Base-by-base conservation (phyloP, 2,113 vertebrate species). In the Aldabrachelys gigantea region DNA sequence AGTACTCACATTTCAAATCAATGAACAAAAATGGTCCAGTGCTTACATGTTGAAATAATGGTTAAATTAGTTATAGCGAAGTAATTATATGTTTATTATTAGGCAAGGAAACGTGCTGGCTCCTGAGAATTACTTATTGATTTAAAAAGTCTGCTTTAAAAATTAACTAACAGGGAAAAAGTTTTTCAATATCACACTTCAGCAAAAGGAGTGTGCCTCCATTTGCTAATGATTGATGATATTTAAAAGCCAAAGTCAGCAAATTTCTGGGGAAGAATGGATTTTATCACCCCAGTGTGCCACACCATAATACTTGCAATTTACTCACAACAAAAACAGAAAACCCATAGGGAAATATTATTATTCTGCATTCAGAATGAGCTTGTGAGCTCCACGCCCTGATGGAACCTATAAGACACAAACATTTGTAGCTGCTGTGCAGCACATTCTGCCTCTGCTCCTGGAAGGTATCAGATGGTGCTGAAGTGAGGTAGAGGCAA, bases 131-230 rank as follows among this genome's bases (percentile, higher is more conserved):
- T 72, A 87, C 72, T 75, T 75, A 41, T 76, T 11, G 84, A 31
- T 65, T 53, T 59, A 75, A 80, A 90, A 90, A 83, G 19, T 29
- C 62, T 84, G n/a, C 65, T 95, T 88, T 29, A 84, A 91, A 94
- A 96, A 86, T 54, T 13, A 62, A 62, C 59, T 31, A 69, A 69
- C 35, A 69, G 25, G 4, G 80, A 81, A 17, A 81, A 17, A 82
- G 8, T 27, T 76, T 72, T 76, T 76, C 35, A 80, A 25, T 11
- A 49, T 8, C 10, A 62, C 38, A 87, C 75, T 44, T 87, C 54
- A 80, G 27, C 22, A 84, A 88, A 89, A 3, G 65, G 1, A 80
- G 17, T 54, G 50, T 25, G 82, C 41, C 11, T 13, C 54, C 0
- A 47, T 90, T 56, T 87, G 76, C 6, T 81, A 50, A 88, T 78